Evolutionary conservation across 2,113 vertebrate species (phyloP).

Genomic region (Bos taurus): ARS-UCD2.0 NC_037330.1:38748001-38748500

Average conservation of each 20-base stretch:
- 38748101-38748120: not conserved
- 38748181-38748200: conserved; percentile 30
- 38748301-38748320: not conserved
- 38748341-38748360: not conserved
- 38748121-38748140: not conserved
- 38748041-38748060: not conserved
- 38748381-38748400: not conserved
- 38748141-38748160: not conserved
- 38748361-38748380: not conserved
- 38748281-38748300: not conserved
- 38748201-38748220: conserved; percentile 20
- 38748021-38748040: not conserved
- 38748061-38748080: not conserved
- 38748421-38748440: not conserved
- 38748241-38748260: not conserved
- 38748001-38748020: not conserved
- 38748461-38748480: not conserved
- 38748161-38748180: not conserved
- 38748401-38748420: not conserved
- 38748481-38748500: not conserved
- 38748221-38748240: not conserved
- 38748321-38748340: not conserved
- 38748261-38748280: not conserved
- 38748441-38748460: too few relatives aligned
- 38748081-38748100: not conserved